Conservation (phyloP, 1,140 invertebrate genomes). For the Drosophila parvula region DNA sequence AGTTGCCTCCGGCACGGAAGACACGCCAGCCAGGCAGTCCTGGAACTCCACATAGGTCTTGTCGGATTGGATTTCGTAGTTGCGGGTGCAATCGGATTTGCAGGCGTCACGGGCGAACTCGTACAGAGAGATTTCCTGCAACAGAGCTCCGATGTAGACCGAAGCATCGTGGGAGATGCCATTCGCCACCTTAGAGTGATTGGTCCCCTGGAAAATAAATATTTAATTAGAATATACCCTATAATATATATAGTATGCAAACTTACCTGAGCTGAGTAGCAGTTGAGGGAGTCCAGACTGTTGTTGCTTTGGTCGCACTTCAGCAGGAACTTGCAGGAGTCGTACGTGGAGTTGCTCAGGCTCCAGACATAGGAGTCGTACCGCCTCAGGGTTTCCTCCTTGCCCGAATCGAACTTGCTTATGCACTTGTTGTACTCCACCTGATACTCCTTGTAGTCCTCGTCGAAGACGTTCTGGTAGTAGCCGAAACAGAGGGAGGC, state of each 20-base stretch:
- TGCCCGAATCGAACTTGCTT: neutral
- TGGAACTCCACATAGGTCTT: constrained; percentile 55
- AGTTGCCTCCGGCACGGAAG: constrained; percentile 36
- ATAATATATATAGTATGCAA: neutral
- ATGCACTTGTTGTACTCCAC: constrained; percentile 32
- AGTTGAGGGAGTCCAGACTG: constrained; percentile 32
- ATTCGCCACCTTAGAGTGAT: constrained; percentile 27
- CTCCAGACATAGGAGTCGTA: constrained; percentile 18
- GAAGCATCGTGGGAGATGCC: constrained; percentile 51
- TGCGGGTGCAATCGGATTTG: constrained; percentile 18
- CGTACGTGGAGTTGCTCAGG: constrained; percentile 13
- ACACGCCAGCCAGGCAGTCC: constrained; percentile 46
- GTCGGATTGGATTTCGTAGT: constrained; percentile 44
- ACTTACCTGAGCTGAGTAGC: constrained; percentile 41
- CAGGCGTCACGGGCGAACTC: constrained; percentile 47
- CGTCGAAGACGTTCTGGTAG: constrained; percentile 43
- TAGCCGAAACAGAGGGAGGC: constrained; percentile 47
- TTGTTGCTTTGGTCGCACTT: constrained; percentile 12
- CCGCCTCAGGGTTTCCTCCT: neutral
- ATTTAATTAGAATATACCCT: neutral
- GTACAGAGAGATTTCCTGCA: constrained; percentile 28
- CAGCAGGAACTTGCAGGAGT: constrained; percentile 27
- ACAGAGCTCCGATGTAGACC: constrained; percentile 14
- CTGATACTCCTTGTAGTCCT: constrained; percentile 29
- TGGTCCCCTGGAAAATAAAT: constrained; percentile 23